Conservation (phyloP, 2,113 vertebrate genomes). For the Zingel zingel region DNA sequence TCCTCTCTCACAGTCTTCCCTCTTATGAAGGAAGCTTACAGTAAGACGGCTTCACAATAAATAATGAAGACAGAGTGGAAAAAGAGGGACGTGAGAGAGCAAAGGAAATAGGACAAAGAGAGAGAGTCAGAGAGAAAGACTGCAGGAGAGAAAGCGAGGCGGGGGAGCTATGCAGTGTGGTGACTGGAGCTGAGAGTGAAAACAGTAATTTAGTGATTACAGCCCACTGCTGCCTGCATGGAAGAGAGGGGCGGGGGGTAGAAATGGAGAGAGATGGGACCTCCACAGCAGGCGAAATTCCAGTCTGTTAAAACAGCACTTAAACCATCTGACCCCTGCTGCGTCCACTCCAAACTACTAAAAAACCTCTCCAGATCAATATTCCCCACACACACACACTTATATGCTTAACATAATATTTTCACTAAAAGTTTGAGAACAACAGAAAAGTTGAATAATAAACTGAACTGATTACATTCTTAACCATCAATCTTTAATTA, state of each 20-base stretch:
- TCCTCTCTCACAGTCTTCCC: conserved; percentile 31
- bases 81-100: conserved; percentile 25
- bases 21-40: conserved; percentile 65
- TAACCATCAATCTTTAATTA: too few species aligned
- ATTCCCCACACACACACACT: conserved; percentile 6
- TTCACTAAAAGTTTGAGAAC: background rate
- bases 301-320: conserved; percentile 74
- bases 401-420: background rate
- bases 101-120: conserved; percentile 67
- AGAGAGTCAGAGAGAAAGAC: conserved; percentile 25
- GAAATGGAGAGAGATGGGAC: conserved; percentile 47
- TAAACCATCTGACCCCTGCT: conserved; percentile 65
- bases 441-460: background rate
- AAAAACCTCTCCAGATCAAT: conserved; percentile 13
- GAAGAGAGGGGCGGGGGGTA: conserved; percentile 36
- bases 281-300: conserved; percentile 65
- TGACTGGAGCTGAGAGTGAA: conserved; percentile 77
- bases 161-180: conserved; percentile 61
- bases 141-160: conserved; percentile 24
- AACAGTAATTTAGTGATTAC: conserved; percentile 86
- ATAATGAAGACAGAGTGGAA: conserved; percentile 66
- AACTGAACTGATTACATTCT: background rate
- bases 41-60: conserved; percentile 66
- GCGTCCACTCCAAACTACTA: conserved; percentile 42
- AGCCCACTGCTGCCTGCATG: conserved; percentile 70